These are phyloP conservation scores for Leucania comma DNA, from an alignment of 2,888 invertebrate genomes.

Conservation along the genomic window DNA sequence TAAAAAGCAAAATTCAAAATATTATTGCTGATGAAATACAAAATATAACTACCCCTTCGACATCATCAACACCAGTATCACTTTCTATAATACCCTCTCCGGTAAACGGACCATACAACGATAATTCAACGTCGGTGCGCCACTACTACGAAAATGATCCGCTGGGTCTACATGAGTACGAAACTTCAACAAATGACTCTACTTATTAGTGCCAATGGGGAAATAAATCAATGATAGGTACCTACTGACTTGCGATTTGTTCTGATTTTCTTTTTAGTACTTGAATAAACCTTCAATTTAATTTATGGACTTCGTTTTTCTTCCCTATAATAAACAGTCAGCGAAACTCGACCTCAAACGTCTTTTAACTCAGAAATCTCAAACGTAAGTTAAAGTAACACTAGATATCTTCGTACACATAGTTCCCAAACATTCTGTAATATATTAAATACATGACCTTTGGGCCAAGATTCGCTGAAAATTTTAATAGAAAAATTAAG, in stretches of 20 bases:
- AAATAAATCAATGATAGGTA: slow-evolving; percentile 16
- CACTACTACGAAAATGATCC: slow-evolving; percentile 10
- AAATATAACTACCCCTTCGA: background rate
- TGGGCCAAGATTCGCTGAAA: no score
- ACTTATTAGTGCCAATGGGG: slow-evolving; percentile 14
- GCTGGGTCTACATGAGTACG: slow-evolving; percentile 12
- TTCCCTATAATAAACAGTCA: no score
- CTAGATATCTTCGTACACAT: no score
- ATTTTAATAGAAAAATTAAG: no score
- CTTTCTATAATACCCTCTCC: background rate
- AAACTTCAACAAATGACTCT: slow-evolving; percentile 7
- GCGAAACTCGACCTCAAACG: no score
- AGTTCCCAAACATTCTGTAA: no score
- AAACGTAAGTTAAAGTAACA: no score
- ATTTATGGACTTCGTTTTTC: no score
- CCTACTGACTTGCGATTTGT: background rate
- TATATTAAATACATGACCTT: no score
- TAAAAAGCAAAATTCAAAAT: slow-evolving; percentile 1
- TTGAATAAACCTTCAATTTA: no score
- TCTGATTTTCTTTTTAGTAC: no score
- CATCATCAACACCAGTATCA: background rate
- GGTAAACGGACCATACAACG: background rate
- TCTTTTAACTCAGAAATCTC: no score
- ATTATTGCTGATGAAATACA: slow-evolving; percentile 2
- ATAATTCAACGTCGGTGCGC: slow-evolving; percentile 1